Conservation (phyloP, 35 echinoderm and acorn worm genomes). For the Holothuria glaberrima region DNA sequence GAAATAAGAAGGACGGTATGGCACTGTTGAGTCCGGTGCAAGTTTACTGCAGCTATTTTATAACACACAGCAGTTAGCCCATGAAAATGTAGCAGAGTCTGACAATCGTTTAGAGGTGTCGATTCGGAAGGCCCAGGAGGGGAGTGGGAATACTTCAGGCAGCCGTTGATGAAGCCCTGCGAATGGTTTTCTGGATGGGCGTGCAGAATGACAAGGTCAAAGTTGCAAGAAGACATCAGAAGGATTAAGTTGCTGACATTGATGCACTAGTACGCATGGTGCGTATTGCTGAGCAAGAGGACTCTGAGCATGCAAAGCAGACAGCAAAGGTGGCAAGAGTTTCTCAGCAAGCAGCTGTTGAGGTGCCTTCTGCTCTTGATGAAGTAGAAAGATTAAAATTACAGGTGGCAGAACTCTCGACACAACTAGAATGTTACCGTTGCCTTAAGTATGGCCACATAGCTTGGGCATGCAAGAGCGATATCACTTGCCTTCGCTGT, state of each 20-base stretch:
- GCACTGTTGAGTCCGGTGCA: constrained; percentile 10
- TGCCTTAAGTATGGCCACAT: background rate
- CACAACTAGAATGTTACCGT: background rate
- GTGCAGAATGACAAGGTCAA: background rate
- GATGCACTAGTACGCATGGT: background rate
- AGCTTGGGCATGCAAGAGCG: background rate
- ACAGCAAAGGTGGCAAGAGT: background rate
- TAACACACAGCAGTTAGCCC: background rate
- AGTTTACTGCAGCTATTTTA: constrained; percentile 18
- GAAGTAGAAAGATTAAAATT: background rate
- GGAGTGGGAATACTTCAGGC: background rate
- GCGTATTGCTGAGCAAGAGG: background rate
- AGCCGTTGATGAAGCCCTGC: constrained; percentile 22
- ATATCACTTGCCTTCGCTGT: background rate
- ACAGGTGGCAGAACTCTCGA: background rate
- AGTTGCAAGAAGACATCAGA: background rate
- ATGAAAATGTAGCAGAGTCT: constrained; percentile 1
- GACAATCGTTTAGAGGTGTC: background rate
- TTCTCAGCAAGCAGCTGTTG: background rate
- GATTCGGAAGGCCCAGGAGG: constrained; percentile 8
- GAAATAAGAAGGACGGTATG: constrained; percentile 32
- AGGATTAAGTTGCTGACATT: background rate
- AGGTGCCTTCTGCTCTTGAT: background rate
- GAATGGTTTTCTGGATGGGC: background rate
- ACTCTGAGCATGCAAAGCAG: background rate